A percentile compares a stretch with the other conserved stretches of the same genome.
phyloP scores from a whole-genome alignment of 1,140 invertebrate genomes.

The Hyposmocoma kahamanoa region DNA sequence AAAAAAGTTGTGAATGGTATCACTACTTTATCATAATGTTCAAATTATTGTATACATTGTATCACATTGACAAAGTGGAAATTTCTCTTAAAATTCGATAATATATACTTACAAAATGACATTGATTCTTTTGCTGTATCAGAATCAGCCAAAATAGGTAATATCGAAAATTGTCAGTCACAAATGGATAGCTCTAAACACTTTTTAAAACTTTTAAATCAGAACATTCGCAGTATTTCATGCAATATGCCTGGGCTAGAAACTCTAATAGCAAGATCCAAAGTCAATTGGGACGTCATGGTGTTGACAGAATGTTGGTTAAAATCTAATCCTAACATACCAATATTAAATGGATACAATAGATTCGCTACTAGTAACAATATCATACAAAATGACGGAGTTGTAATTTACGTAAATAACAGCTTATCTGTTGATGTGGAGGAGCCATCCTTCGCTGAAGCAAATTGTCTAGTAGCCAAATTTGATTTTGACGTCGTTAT shows the following conservation, averaged over 20 bases:
- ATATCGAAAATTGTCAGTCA: not conserved
- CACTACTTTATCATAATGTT: not conserved
- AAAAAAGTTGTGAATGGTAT: not conserved
- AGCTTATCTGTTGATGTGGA: not conserved
- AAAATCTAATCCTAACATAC: not conserved
- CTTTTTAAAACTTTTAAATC: not conserved
- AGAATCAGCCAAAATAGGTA: not conserved
- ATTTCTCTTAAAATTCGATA: not conserved
- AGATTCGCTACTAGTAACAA: not conserved
- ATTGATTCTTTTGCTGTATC: not conserved
- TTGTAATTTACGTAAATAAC: not conserved
- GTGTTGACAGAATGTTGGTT: not conserved
- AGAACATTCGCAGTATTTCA: not conserved
- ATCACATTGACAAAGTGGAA: not conserved
- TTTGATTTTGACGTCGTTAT: not conserved
- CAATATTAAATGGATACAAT: not conserved
- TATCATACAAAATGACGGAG: not conserved
- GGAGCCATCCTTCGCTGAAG: not conserved
- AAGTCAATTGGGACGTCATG: not conserved
- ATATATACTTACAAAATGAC: not conserved
- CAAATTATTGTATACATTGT: not conserved
- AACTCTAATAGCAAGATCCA: not conserved
- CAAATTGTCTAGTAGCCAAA: not conserved
- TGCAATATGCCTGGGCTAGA: not conserved
- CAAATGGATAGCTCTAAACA: not conserved